These are phyloP conservation scores for Resseliella maxima DNA, from an alignment of 2,888 invertebrate species.

Conservation along the genomic window DNA sequence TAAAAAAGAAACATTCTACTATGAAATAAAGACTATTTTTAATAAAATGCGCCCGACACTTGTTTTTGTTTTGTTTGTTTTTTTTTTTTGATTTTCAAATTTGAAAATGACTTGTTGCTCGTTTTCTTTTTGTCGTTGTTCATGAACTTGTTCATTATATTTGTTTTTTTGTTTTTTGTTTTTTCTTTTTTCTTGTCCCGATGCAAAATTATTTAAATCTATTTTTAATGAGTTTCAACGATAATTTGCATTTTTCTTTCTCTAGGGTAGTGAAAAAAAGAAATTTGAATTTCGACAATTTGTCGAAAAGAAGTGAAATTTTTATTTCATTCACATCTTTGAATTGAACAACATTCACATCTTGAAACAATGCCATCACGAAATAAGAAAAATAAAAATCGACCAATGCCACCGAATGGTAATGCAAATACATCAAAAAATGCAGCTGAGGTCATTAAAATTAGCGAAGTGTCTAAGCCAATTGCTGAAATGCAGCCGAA, in stretches of 20 bases:
- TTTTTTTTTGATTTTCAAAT: too few species aligned
- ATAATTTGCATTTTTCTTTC: too few species aligned
- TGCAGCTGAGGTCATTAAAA: neutral
- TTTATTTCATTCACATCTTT: neutral
- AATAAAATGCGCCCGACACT: neutral
- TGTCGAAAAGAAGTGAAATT: neutral
- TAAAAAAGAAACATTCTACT: neutral
- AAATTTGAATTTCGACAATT: too few species aligned
- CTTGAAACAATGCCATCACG: constrained; percentile 37
- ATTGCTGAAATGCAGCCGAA: neutral
- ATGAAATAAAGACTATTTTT: neutral
- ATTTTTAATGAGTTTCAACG: constrained; percentile 9
- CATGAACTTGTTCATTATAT: constrained; percentile 5
- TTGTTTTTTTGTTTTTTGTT: neutral
- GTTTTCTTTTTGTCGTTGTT: neutral
- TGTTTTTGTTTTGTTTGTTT: neutral
- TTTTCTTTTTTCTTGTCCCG: neutral
- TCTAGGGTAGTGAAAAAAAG: neutral
- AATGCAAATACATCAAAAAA: neutral
- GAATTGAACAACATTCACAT: neutral
- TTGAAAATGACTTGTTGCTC: neutral
- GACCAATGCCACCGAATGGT: constrained; percentile 22
- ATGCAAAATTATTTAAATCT: neutral
- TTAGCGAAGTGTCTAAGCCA: neutral
- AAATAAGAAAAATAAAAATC: constrained; percentile 56